Conservation (phyloP, 2,113 vertebrate genomes). For the Cinclus cinclus region DNA sequence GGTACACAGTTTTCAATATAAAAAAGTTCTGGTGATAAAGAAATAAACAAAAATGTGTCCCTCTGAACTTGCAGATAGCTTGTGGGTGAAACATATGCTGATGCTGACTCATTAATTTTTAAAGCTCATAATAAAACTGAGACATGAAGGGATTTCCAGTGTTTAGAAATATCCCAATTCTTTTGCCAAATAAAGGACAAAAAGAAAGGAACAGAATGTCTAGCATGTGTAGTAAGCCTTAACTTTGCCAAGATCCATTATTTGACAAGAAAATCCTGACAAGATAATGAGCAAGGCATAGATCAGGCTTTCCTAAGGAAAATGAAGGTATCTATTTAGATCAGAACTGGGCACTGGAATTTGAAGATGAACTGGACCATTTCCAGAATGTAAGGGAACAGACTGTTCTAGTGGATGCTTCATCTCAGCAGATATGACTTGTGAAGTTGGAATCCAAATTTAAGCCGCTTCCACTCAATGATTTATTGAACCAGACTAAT, state of each 20-base stretch:
- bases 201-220: neutral
- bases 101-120: conserved; percentile 11
- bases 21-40: neutral
- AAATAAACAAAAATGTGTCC: fast-evolving
- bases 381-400: neutral
- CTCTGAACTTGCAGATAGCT: neutral
- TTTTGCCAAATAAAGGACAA: neutral
- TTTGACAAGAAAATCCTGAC: neutral
- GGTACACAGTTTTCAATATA: neutral
- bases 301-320: neutral
- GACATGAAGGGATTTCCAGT: neutral
- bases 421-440: neutral
- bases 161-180: conserved; percentile 3
- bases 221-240: neutral
- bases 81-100: neutral
- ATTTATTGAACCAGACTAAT: neutral
- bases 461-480: neutral
- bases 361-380: neutral
- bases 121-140: neutral
- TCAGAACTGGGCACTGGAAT: neutral
- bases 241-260: neutral
- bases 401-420: neutral
- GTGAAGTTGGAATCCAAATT: neutral
- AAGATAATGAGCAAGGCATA: neutral
- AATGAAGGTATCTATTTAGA: neutral